Conservation (phyloP, 2,888 invertebrate genomes). For the Aelia acuminata region DNA sequence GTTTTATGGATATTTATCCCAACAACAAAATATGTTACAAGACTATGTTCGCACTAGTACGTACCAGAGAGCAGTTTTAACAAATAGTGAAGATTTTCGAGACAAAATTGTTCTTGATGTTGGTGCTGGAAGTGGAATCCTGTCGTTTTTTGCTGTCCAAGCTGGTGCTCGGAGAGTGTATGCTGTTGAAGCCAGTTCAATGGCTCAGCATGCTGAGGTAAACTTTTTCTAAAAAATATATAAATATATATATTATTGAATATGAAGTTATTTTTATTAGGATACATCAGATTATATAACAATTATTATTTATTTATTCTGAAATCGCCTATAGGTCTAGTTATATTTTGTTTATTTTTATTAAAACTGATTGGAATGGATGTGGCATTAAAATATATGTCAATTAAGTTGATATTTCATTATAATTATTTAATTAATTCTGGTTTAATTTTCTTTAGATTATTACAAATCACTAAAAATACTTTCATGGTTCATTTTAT, state of each 20-base stretch:
- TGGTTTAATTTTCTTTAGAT: background rate
- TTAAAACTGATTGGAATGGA: background rate
- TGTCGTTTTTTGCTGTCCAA: constrained; percentile 98
- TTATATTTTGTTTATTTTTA: background rate
- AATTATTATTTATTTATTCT: background rate
- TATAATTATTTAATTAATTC: background rate
- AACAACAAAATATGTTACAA: constrained; percentile 99
- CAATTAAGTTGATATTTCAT: background rate
- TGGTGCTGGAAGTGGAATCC: constrained; percentile 97
- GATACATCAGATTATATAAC: too few relatives aligned
- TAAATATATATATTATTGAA: too few relatives aligned
- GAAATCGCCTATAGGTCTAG: background rate
- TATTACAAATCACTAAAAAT: background rate
- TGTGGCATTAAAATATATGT: background rate
- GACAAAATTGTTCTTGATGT: constrained; percentile 95
- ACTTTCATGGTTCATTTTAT: too few relatives aligned
- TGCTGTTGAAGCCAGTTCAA: constrained; percentile 99
- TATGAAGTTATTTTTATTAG: too few relatives aligned
- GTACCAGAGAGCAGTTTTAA: constrained; percentile 96
- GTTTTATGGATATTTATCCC: constrained; percentile 98
- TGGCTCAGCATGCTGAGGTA: constrained; percentile 95
- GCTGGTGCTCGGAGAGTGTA: constrained; percentile 97
- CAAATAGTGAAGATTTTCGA: constrained; percentile 92
- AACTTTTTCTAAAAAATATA: constrained; percentile 44
- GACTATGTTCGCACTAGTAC: constrained; percentile 98